These are phyloP conservation scores for Diarsia mendica DNA, from an alignment of 2,888 invertebrate genomes.

Conservation along the genomic window DNA sequence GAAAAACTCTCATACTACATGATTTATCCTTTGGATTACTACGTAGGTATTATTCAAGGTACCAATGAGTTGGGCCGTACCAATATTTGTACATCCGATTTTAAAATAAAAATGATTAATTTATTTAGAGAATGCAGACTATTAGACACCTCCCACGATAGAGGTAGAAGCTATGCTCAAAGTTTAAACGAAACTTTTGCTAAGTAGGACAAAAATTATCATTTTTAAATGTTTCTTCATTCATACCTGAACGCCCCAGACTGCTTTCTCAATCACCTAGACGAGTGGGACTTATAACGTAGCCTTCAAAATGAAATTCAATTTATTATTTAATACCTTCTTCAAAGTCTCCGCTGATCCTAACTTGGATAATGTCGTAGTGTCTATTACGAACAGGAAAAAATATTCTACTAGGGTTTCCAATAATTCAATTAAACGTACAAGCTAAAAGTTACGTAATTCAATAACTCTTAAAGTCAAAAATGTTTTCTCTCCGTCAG, in stretches of 20 bases:
- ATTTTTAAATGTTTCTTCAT: conserved; percentile 30
- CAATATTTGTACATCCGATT: too few species aligned
- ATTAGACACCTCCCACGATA: too few species aligned
- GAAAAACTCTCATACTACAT: background rate
- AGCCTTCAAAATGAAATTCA: conserved; percentile 25
- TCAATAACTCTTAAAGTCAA: background rate
- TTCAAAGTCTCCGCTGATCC: conserved; percentile 12
- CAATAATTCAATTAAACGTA: conserved; percentile 31
- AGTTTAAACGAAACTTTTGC: background rate
- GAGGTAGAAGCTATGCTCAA: background rate
- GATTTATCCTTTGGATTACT: too few species aligned
- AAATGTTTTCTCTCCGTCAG: conserved; percentile 7
- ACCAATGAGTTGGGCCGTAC: too few species aligned
- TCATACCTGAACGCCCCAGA: conserved; percentile 30
- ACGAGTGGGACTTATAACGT: conserved; percentile 26
- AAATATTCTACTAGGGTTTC: conserved; percentile 28
- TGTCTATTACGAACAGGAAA: conserved; percentile 23
- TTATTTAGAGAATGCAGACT: background rate
- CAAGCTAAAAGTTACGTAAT: conserved; percentile 10
- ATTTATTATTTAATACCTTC: conserved; percentile 19
- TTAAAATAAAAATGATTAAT: too few species aligned
- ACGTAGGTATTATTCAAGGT: too few species aligned
- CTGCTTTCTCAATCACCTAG: conserved; percentile 50
- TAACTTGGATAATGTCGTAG: conserved; percentile 13
- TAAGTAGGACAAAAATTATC: conserved; percentile 18